Evolutionary conservation across 2,113 vertebrate genomes (phyloP), one percentile per base, ranked within the genome.

Genomic region (Rhombomys opimus): DNA sequence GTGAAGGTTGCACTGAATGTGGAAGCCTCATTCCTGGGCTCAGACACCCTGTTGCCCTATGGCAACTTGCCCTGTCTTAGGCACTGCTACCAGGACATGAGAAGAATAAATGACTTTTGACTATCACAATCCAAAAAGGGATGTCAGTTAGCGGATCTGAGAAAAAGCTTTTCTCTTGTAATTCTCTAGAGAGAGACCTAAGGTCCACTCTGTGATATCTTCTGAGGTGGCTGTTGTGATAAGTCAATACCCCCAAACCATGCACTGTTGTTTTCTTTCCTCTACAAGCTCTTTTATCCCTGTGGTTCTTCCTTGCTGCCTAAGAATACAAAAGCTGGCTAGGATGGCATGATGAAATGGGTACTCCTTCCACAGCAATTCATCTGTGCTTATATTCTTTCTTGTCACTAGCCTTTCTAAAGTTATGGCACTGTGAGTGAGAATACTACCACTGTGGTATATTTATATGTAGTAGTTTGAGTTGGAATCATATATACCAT

Each of bases 21-120:
- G 1, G 0, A 4, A 4, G 5, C 17, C 35, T 91, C 23, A 7
- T 1, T 89, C 22, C 30, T 52, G 1, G 9, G 23, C 22, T 38
- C 54, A 14, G 12, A 4, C 25, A 27, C 38, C 35, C 59, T 8
- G 11, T 11, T 50, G 2, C 8, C 4, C 4, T 18, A 1, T 30
- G 50, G 57, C 13, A n/a, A 30, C 11, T 50, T 17, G 0, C 18
- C 65, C 10, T 87, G 17, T 35, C 57, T 76, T 10, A 32, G 8
- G 50, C 18, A 57, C 22, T 41, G 32, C n/a, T n/a, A 23, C 2
- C 6, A 38, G 20, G 32, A 18, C 25, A 14, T 14, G 15, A 30
- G 41, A 23, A 9, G 0, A 0, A 4, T 6, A 38, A 70, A 20
- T 54, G 12, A 2, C 75, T 22, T 4, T 7, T 57, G 41, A 41